phyloP scores from a whole-genome alignment of 2,888 invertebrate genomes.

The Acleris emargana region DNA sequence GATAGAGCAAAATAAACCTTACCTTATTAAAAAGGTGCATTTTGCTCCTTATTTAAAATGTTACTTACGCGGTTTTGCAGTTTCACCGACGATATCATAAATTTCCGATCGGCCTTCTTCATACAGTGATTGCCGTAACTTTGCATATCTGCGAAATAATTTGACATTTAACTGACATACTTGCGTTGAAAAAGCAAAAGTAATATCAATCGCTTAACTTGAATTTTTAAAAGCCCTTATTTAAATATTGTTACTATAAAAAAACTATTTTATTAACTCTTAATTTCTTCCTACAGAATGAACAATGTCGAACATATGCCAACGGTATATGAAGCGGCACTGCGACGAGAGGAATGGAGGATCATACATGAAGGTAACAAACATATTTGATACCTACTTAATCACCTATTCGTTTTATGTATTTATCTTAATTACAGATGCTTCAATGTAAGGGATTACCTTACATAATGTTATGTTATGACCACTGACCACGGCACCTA shows the following conservation, averaged over 20 bases:
- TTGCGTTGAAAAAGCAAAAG: not conserved
- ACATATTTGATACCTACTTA: not conserved
- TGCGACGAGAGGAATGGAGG: conserved; percentile 68
- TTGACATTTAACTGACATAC: conserved; percentile 12
- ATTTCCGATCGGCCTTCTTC: no score
- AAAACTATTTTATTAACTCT: conserved; percentile 17
- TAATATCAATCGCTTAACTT: not conserved
- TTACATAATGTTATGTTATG: not conserved
- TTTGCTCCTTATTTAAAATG: no score
- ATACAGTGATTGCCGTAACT: no score
- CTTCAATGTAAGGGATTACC: not conserved
- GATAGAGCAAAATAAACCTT: no score
- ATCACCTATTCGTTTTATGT: not conserved
- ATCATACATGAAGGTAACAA: conserved; percentile 73
- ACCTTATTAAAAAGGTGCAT: no score
- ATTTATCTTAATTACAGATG: not conserved
- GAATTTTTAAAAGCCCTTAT: not conserved
- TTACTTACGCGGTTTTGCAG: no score
- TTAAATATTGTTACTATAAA: no score
- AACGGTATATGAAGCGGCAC: conserved; percentile 70
- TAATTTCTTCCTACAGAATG: conserved; percentile 62
- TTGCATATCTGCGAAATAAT: no score
- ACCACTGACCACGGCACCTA: no score
- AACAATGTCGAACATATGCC: conserved; percentile 77
- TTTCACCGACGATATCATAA: no score